Percentiles rank a stretch among this genome's conserved stretches.
Evolutionary conservation across 2,113 vertebrate genomes (phyloP).

Genomic region (Typhlomys cinereus): DNA sequence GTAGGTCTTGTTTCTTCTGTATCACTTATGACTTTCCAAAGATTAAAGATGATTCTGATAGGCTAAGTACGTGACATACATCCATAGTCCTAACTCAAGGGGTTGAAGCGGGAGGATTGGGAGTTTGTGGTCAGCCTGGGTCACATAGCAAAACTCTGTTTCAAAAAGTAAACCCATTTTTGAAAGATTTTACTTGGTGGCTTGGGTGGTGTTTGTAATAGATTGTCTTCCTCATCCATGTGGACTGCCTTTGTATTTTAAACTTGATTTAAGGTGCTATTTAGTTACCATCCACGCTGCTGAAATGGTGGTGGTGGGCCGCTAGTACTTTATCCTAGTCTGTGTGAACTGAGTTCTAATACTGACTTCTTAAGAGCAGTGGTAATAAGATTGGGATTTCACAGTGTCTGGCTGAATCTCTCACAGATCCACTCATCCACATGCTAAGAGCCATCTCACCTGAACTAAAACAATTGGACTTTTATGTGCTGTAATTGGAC

Average conservation of each 20-base stretch:
- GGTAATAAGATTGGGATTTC: no score
- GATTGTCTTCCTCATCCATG: not conserved
- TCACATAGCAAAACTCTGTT: not conserved
- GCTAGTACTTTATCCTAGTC: not conserved
- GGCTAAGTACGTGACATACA: not conserved
- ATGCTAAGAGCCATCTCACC: not conserved
- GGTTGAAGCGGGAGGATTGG: not conserved
- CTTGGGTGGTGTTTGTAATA: not conserved
- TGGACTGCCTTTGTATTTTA: not conserved
- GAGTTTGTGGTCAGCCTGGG: not conserved
- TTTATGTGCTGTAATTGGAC: not conserved
- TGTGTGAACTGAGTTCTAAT: not conserved
- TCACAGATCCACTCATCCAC: not conserved
- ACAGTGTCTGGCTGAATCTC: not conserved
- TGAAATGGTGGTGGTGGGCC: not conserved
- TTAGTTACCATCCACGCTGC: not conserved
- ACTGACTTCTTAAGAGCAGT: not conserved
- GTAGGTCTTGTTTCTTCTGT: not conserved
- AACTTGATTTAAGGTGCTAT: not conserved
- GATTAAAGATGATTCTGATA: not conserved
- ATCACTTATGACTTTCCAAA: not conserved
- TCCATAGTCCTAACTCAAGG: not conserved
- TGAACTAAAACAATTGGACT: not conserved
- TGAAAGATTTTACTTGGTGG: not conserved
- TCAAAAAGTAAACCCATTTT: not conserved